Conservation (phyloP, 2,888 invertebrate genomes). For the Drosophila nr. perissopoda region DNA sequence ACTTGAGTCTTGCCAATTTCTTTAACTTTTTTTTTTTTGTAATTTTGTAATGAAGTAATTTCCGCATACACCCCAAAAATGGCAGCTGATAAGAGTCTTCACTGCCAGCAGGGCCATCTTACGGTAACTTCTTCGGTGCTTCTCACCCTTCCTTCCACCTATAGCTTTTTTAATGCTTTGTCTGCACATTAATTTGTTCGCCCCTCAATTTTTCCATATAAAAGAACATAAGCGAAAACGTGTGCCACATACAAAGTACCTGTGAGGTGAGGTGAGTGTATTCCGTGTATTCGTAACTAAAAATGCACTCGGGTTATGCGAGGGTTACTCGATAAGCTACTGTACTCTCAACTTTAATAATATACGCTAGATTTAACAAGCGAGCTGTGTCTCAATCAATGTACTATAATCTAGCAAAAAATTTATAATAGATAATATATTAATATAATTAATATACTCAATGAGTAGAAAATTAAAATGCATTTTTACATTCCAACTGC, state of each 20-base stretch:
- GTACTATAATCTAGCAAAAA: background rate
- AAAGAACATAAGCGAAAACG: constrained; percentile 66
- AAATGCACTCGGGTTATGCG: constrained; percentile 39
- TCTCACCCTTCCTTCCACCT: constrained; percentile 1
- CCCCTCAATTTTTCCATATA: constrained; percentile 72
- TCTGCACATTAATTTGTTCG: constrained; percentile 66
- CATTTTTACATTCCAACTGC: background rate
- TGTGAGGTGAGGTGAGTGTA: constrained; percentile 4
- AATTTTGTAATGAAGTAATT: constrained; percentile 68
- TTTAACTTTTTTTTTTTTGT: constrained; percentile 2
- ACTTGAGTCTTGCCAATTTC: constrained; percentile 18
- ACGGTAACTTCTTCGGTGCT: constrained; percentile 52
- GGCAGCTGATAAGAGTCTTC: constrained; percentile 13
- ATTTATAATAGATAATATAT: background rate
- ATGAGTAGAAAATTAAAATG: background rate
- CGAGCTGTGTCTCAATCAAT: background rate
- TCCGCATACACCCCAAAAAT: constrained; percentile 54
- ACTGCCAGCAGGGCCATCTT: constrained; percentile 27
- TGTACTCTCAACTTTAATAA: background rate
- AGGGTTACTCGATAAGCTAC: constrained; percentile 17
- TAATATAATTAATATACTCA: background rate
- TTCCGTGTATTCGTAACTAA: constrained; percentile 53
- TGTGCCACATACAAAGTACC: constrained; percentile 69
- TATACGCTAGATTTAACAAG: constrained; percentile 8
- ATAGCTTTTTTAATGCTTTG: constrained; percentile 14